Percentiles rank a stretch among this genome's conserved stretches.
phyloP scores from a whole-genome alignment of 1,140 invertebrate species.

The Meteorus sp. region DNA sequence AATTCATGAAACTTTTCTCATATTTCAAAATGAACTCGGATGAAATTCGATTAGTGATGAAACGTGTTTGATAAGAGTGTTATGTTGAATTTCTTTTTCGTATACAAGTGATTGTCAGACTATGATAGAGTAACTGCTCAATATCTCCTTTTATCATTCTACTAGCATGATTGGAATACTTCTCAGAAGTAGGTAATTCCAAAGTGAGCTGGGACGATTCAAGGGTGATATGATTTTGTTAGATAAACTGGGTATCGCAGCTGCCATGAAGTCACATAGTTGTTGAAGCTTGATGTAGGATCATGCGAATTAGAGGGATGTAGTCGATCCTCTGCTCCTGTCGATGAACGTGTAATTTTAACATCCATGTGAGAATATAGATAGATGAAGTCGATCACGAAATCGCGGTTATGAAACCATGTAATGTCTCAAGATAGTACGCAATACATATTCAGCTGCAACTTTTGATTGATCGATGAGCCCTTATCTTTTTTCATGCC shows the following conservation, averaged over 20 bases:
- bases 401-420: not conserved
- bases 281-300: conserved; percentile 44
- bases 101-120: conserved; percentile 39
- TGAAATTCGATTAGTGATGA: conserved; percentile 38
- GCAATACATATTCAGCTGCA: no score
- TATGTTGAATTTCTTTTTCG: conserved; percentile 28
- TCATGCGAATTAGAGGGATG: not conserved
- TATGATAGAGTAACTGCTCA: conserved; percentile 34
- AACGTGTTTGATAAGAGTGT: conserved; percentile 29
- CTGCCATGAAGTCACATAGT: conserved; percentile 43
- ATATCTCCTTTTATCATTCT: conserved; percentile 4
- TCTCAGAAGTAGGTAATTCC: conserved; percentile 32
- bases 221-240: conserved; percentile 5
- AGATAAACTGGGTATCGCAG: conserved; percentile 1
- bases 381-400: not conserved
- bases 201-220: conserved; percentile 11
- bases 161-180: conserved; percentile 37
- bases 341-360: not conserved
- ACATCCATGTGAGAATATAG: not conserved
- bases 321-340: not conserved
- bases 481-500: not conserved
- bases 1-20: conserved; percentile 35
- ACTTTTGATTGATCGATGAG: not conserved
- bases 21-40: conserved; percentile 34
- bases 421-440: not conserved